Base-by-base conservation (phyloP, 2,797 vertebrate species). In the Neosilurus hyrtlii region DNA sequence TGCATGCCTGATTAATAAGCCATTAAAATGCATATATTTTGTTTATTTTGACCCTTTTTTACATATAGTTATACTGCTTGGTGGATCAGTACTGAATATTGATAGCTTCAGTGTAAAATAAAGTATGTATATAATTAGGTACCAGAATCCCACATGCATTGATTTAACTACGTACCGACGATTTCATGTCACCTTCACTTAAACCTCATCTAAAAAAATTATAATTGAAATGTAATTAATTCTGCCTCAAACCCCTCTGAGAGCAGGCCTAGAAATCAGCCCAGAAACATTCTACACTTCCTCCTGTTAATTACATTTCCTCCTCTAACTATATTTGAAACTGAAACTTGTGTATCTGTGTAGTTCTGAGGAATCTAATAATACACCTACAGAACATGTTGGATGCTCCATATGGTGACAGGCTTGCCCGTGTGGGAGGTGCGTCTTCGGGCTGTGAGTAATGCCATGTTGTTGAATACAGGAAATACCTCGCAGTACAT, bases 401-500 rank as follows among this genome's bases (percentile, higher is more conserved):
- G 72, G 67, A 77, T 79, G 30, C 81, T 83, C 73, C 68, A 78
- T 86, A 86, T 84, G 86, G 87, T 26, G 54, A 73, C 80, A 68
- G 82, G 79, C 84, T 83, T 83, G 86, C 73, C 68, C n/a, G 51
- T 81, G 86, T 88, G 86, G 84, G 87, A 79, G 86, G 80, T 87
- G 84, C 86, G 81, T 85, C 35, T 81, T 75, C 14, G 70, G 43
- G 84, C 80, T 79, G 84, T 70, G 56, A 82, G 54, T 81, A 84
- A 88, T 71, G 14, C 81, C 75, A 24, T 66, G 81, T 70, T 90
- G 87, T 95, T 88, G 91, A 86, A 91, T 93, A 65, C 90, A 95
- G 98, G 98, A 99, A 96, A 99, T 99, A 81, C 98, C 98, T 54
- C 96, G 98, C 90, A 99, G 98, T 91, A 99, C 98, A 0, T 88